These are phyloP conservation scores for Heliconius sara DNA, from an alignment of 2,888 invertebrate species.

Conservation along the genomic window DNA sequence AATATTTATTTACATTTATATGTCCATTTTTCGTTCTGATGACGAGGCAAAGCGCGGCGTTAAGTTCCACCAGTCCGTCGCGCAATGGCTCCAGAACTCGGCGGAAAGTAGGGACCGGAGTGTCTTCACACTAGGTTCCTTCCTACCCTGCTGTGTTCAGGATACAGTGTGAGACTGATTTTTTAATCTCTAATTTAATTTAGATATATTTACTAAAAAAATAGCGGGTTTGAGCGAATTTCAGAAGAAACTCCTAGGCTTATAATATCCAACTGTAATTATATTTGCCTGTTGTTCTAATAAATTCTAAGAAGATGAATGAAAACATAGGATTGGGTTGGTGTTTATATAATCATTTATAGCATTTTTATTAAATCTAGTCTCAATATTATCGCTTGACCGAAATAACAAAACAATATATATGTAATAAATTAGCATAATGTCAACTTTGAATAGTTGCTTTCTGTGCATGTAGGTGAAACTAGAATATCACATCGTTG, in stretches of 20 bases:
- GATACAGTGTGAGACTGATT: too few relatives aligned
- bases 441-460: not conserved
- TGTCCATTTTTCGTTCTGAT: too few relatives aligned
- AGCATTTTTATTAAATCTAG: slow-evolving; percentile 10
- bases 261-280: not conserved
- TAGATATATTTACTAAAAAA: not conserved
- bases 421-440: slow-evolving; percentile 30
- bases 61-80: too few relatives aligned
- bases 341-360: not conserved
- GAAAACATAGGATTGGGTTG: not conserved
- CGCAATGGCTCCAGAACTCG: too few relatives aligned
- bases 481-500: slow-evolving; percentile 27
- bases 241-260: not conserved
- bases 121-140: too few relatives aligned
- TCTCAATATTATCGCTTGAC: slow-evolving; percentile 29
- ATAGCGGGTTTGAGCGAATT: not conserved
- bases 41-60: too few relatives aligned
- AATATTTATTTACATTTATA: too few relatives aligned
- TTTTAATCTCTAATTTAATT: not conserved
- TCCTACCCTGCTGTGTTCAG: too few relatives aligned
- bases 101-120: too few relatives aligned
- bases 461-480: not conserved
- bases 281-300: not conserved
- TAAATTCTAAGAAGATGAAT: not conserved
- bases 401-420: slow-evolving; percentile 34